Percentiles rank a stretch among this genome's conserved stretches.
Evolutionary conservation across 2,113 vertebrate genomes (phyloP).

Genomic region (Thinocorus orbignyianus): DNA sequence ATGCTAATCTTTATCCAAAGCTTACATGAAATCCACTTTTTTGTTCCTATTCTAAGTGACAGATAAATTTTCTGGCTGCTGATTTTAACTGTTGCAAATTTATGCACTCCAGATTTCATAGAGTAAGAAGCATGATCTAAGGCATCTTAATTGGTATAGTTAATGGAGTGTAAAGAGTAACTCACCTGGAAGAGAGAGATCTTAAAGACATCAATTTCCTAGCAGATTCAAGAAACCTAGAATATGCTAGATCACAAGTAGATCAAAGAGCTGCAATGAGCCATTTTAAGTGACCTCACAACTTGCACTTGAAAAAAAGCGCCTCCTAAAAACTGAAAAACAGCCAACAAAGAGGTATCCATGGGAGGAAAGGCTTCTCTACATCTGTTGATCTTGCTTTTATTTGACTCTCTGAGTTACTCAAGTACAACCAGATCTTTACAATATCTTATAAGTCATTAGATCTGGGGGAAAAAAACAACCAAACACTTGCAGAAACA

Average conservation of each 20-base stretch:
- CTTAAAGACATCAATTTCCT: background rate
- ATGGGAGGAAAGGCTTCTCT: background rate
- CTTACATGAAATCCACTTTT: background rate
- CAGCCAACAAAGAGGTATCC: background rate
- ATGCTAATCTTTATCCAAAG: background rate
- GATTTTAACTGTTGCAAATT: background rate
- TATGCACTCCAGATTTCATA: background rate
- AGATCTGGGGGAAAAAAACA: background rate
- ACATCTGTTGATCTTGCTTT: background rate
- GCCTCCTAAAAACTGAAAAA: background rate
- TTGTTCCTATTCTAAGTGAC: background rate
- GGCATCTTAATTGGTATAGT: background rate
- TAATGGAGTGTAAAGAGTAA: background rate
- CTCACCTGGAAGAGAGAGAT: background rate
- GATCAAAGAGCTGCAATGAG: background rate
- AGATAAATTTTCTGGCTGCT: background rate
- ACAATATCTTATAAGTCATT: background rate
- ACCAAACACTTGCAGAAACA: background rate
- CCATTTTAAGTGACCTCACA: background rate
- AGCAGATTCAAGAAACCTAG: background rate
- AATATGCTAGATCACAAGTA: background rate
- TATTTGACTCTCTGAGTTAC: background rate
- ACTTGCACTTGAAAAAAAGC: background rate
- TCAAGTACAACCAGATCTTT: background rate
- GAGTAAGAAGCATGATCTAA: background rate